A percentile compares a stretch with the other conserved stretches of the same genome.
Conservation (phyloP, 1,140 invertebrate species). For the Apis dorsata region DNA sequence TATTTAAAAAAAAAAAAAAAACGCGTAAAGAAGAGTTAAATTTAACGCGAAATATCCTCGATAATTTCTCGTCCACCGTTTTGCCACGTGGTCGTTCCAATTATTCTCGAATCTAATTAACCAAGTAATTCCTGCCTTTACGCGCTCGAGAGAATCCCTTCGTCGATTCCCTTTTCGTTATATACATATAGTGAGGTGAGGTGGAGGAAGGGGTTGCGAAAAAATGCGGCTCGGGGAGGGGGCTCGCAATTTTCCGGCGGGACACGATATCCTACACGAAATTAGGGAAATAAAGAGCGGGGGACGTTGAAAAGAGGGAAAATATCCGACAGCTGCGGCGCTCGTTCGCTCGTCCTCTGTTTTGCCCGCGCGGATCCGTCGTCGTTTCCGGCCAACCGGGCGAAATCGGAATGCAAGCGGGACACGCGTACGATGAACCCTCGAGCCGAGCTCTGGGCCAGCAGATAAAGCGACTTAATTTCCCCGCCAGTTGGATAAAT, state of each 20-base stretch:
- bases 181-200: no score
- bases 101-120: background rate
- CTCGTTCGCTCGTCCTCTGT: constrained; percentile 2
- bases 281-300: background rate
- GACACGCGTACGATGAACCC: background rate
- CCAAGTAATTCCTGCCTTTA: background rate
- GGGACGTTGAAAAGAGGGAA: background rate
- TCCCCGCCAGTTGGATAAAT: background rate
- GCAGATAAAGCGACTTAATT: constrained; percentile 2
- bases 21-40: no score
- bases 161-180: no score
- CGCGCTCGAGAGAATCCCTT: no score
- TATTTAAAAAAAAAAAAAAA: no score
- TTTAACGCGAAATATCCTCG: no score
- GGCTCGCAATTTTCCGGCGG: background rate
- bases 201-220: background rate
- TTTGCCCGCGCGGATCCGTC: background rate
- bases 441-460: no score
- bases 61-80: no score
- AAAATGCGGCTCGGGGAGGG: background rate
- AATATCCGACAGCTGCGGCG: constrained; percentile 12
- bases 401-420: background rate
- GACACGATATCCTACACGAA: background rate
- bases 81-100: no score
- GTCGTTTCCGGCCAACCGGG: background rate